Percentiles rank a stretch among this genome's conserved stretches.
These are phyloP conservation scores for Brenthis ino DNA, from an alignment of 2,888 invertebrate species.

Conservation along the genomic window DNA sequence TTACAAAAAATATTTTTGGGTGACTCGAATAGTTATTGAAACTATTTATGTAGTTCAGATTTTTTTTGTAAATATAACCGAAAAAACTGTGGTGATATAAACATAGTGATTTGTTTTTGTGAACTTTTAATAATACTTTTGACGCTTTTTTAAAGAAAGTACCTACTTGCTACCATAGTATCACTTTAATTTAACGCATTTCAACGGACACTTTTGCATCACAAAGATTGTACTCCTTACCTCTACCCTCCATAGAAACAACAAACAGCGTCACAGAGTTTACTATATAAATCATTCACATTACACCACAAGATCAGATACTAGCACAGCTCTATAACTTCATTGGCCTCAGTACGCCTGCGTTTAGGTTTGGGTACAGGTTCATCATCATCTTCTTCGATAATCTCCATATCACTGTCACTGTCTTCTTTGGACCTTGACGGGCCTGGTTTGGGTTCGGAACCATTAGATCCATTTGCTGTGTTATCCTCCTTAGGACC, in stretches of 20 bases:
- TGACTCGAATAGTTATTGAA: too few species aligned
- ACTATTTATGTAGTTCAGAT: too few species aligned
- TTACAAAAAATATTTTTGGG: too few species aligned
- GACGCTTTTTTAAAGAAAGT: too few species aligned
- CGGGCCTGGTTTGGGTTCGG: constrained; percentile 70
- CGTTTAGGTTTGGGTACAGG: constrained; percentile 68
- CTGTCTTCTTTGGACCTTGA: constrained; percentile 64
- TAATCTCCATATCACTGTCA: constrained; percentile 77
- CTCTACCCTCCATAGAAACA: not conserved
- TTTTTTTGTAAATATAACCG: too few species aligned
- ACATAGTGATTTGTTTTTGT: too few species aligned
- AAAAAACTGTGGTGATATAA: too few species aligned
- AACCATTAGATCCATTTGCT: constrained; percentile 63
- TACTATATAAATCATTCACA: constrained; percentile 8
- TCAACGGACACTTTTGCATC: too few species aligned
- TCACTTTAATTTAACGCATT: too few species aligned
- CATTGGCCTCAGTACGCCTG: constrained; percentile 61
- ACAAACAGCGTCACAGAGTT: constrained; percentile 19
- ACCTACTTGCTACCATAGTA: too few species aligned
- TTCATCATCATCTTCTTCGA: constrained; percentile 71
- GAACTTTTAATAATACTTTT: too few species aligned
- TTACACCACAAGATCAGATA: constrained; percentile 7
- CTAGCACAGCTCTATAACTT: constrained; percentile 72
- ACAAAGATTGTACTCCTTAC: too few species aligned
- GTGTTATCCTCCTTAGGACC: constrained; percentile 65